A percentile compares a stretch with the other conserved stretches of the same genome.
phyloP scores from a whole-genome alignment of 2,888 invertebrate genomes.

The Heliconius aoede region DNA sequence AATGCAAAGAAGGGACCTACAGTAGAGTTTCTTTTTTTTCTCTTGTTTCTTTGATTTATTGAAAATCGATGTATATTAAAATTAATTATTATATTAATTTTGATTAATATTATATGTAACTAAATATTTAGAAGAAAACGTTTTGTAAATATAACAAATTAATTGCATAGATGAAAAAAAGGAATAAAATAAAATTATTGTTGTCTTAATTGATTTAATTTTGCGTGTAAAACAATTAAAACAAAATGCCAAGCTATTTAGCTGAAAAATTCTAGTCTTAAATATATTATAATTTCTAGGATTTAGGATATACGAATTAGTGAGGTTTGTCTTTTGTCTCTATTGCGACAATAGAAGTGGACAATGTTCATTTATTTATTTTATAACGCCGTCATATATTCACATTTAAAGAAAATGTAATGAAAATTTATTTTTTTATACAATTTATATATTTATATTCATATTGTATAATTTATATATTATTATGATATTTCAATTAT shows the following conservation, averaged over 20 bases:
- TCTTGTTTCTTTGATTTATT: conserved; percentile 25
- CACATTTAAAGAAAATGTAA: neutral
- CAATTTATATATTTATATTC: too few relatives aligned
- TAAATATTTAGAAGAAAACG: neutral
- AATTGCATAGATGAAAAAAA: neutral
- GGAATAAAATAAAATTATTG: neutral
- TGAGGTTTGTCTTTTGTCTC: neutral
- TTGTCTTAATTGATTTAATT: neutral
- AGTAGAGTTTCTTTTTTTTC: conserved; percentile 53
- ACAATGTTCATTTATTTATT: neutral
- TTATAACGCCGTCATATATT: neutral
- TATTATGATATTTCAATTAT: too few relatives aligned
- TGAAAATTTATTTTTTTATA: neutral
- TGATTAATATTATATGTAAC: neutral
- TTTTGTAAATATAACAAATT: conserved; percentile 18
- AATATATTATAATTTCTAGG: neutral
- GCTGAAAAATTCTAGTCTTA: conserved; percentile 16
- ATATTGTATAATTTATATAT: too few relatives aligned
- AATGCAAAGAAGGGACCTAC: conserved; percentile 62
- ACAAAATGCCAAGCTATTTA: neutral
- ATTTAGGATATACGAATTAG: neutral
- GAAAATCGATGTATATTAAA: neutral
- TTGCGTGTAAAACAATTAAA: neutral
- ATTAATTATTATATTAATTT: neutral
- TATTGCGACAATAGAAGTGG: neutral